A percentile compares a stretch with the other conserved stretches of the same genome.
Conservation (phyloP, 64 coral and sea anemone species). For the Hydrozoanthus tunicans region DNA sequence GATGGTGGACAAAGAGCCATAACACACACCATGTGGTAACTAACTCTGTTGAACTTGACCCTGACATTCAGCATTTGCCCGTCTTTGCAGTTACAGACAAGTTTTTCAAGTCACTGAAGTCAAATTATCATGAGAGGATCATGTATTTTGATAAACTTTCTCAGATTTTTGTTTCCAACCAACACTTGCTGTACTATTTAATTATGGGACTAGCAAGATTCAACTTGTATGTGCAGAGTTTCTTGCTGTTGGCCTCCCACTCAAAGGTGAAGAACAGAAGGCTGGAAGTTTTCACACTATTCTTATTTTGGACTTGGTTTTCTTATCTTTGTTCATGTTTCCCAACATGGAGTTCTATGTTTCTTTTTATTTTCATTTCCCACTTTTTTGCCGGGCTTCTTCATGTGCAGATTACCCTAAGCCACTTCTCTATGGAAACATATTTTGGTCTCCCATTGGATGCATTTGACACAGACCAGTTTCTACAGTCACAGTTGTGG, state of each 20-base stretch:
- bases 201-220: conserved; percentile 96
- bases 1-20: conserved; percentile 97
- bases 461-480: conserved; percentile 72
- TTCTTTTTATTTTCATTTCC: conserved; percentile 81
- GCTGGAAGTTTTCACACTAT: conserved; percentile 73
- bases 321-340: conserved; percentile 78
- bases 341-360: conserved; percentile 68
- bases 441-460: conserved; percentile 82
- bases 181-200: conserved; percentile 84
- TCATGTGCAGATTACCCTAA: conserved; percentile 93
- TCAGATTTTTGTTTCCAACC: conserved; percentile 87
- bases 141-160: conserved; percentile 81
- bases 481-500: conserved; percentile 81
- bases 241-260: conserved; percentile 76
- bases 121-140: conserved; percentile 84
- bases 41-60: conserved; percentile 96
- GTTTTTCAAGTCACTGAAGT: conserved; percentile 93
- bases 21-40: conserved; percentile 99
- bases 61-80: conserved; percentile 97
- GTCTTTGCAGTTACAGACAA: conserved; percentile 95
- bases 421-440: conserved; percentile 97
- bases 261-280: conserved; percentile 54
- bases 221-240: conserved; percentile 91
- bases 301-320: conserved; percentile 96
- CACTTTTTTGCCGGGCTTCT: conserved; percentile 95